Percentiles rank a stretch among this genome's conserved stretches.
Conservation (phyloP, 2,113 vertebrate genomes). For the Gracilinanus agilis region DNA sequence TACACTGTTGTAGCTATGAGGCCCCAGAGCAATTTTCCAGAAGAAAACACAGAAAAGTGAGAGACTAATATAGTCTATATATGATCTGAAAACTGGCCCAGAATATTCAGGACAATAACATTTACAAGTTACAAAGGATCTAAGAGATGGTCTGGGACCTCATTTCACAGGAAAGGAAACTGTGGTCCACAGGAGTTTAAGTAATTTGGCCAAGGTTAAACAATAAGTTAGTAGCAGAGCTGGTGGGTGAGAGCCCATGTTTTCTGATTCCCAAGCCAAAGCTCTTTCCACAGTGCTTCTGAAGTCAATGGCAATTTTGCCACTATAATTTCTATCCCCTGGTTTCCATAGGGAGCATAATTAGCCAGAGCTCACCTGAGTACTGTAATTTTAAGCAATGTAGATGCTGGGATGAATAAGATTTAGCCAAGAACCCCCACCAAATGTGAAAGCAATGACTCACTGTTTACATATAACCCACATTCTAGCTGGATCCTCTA, state of each 20-base stretch:
- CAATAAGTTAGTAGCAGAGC: background rate
- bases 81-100: background rate
- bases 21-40: background rate
- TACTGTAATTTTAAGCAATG: background rate
- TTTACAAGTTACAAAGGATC: background rate
- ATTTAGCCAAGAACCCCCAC: background rate
- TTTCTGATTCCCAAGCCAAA: background rate
- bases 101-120: background rate
- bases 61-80: background rate
- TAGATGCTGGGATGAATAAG: background rate
- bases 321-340: background rate
- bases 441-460: background rate
- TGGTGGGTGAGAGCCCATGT: background rate
- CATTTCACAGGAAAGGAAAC: background rate
- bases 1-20: background rate
- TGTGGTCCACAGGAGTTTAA: background rate
- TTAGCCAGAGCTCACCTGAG: conserved; percentile 1
- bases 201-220: background rate
- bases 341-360: background rate
- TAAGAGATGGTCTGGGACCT: background rate
- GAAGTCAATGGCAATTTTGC: background rate
- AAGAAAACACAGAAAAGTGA: background rate
- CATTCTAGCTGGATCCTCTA: background rate
- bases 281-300: background rate
- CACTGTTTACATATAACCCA: background rate